Percentiles rank a stretch among this genome's conserved stretches.
These are phyloP conservation scores for Philotrypesis tridentata DNA, from an alignment of 1,140 invertebrate species.

Conservation along the genomic window DNA sequence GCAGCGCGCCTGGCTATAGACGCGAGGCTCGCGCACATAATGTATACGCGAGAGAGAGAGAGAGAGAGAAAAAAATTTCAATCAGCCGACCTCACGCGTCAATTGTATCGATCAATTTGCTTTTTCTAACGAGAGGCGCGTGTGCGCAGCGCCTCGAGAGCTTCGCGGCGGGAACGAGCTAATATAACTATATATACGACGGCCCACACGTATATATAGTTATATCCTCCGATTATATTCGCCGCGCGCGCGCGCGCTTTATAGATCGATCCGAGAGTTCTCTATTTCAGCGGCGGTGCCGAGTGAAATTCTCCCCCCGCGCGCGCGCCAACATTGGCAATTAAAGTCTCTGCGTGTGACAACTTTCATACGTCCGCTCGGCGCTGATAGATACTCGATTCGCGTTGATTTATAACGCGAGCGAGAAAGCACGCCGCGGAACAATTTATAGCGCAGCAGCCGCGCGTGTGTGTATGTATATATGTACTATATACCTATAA, in stretches of 20 bases:
- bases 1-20: too few relatives aligned
- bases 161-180: too few relatives aligned
- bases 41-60: too few relatives aligned
- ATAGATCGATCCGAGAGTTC: not conserved
- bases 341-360: not conserved
- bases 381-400: not conserved
- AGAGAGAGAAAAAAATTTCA: not conserved
- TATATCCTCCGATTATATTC: too few relatives aligned
- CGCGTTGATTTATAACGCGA: not conserved
- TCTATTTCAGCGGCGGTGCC: not conserved
- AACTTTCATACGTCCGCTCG: not conserved
- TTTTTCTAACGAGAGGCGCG: too few relatives aligned
- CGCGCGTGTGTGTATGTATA: too few relatives aligned
- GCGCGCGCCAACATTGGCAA: not conserved
- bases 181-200: too few relatives aligned
- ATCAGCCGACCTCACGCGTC: not conserved
- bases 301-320: not conserved
- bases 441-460: not conserved
- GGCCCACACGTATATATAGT: too few relatives aligned
- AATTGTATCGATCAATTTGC: not conserved
- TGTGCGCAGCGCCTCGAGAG: too few relatives aligned
- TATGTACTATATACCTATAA: too few relatives aligned
- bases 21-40: too few relatives aligned
- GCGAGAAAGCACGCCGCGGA: not conserved
- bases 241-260: too few relatives aligned